Percentiles rank a stretch among this genome's conserved stretches.
Conservation (phyloP, 2,888 invertebrate genomes). For the Cerastis rubricosa region DNA sequence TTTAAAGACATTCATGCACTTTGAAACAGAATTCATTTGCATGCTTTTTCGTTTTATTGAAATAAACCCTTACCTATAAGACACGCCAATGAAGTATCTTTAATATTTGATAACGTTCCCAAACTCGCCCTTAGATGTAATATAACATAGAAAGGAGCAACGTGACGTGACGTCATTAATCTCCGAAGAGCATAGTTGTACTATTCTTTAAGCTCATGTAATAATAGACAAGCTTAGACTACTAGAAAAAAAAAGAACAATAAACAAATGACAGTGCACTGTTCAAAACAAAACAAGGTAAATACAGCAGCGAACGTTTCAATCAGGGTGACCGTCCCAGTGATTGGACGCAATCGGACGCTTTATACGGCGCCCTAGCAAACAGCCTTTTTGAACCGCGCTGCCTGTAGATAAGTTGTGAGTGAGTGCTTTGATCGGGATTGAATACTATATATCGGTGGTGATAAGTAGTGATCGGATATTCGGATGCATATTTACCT, state of each 20-base stretch:
- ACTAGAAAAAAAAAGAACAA: constrained; percentile 3
- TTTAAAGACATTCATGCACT: neutral
- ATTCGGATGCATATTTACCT: too few relatives aligned
- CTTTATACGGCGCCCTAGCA: constrained; percentile 53
- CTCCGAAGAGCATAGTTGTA: neutral
- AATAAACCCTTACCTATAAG: neutral
- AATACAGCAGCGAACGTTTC: constrained; percentile 61
- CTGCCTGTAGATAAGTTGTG: constrained; percentile 21
- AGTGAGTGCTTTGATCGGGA: constrained; percentile 26
- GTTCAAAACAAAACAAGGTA: constrained; percentile 51
- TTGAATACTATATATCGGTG: too few relatives aligned
- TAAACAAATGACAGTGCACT: neutral
- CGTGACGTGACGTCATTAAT: neutral
- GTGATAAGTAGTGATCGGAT: too few relatives aligned
- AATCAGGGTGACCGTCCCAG: constrained; percentile 72
- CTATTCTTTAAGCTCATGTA: neutral
- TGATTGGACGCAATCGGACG: constrained; percentile 74
- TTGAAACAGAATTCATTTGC: neutral
- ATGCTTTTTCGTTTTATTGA: neutral
- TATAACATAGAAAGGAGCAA: too few relatives aligned
- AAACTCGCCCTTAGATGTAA: neutral
- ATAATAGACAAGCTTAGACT: neutral
- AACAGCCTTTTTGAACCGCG: constrained; percentile 53
- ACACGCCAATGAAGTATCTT: neutral
- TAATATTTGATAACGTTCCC: neutral